Evolutionary conservation across 2,888 invertebrate genomes (phyloP).

Genomic region (Agrotis ipsilon): DNA sequence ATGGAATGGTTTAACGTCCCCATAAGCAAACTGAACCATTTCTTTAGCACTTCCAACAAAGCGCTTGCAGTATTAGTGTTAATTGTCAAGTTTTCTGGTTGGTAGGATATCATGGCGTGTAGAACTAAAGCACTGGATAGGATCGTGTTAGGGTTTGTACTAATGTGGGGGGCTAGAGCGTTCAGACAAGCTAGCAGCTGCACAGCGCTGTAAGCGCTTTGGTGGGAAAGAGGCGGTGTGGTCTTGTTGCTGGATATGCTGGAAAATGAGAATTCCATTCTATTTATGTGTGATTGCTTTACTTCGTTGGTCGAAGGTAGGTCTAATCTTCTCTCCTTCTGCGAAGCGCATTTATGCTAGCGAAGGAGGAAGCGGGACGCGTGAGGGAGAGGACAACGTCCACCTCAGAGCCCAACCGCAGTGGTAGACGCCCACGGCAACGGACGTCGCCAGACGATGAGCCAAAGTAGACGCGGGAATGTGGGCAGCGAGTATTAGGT

Average conservation of each 20-base stretch:
- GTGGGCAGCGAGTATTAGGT: too few species aligned
- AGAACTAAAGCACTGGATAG: conserved; percentile 84
- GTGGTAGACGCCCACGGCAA: too few species aligned
- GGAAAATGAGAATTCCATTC: conserved; percentile 43
- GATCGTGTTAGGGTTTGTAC: conserved; percentile 73
- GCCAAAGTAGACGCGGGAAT: too few species aligned
- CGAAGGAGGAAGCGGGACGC: too few species aligned
- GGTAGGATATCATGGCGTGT: conserved; percentile 82
- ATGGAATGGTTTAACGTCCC: conserved; percentile 79
- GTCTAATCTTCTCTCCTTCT: too few species aligned
- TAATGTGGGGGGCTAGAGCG: conserved; percentile 73
- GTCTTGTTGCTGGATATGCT: conserved; percentile 79
- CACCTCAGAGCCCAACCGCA: too few species aligned
- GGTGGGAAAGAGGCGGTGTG: conserved; percentile 80
- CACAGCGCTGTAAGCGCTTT: conserved; percentile 86
- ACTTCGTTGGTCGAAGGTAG: too few species aligned
- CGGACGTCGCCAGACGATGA: too few species aligned
- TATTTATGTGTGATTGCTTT: too few species aligned
- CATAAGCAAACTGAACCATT: conserved; percentile 80
- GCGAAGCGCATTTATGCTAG: too few species aligned
- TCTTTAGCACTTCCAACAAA: conserved; percentile 77
- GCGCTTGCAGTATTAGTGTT: conserved; percentile 72
- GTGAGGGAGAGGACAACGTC: too few species aligned
- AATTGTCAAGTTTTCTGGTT: conserved; percentile 77
- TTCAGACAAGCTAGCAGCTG: conserved; percentile 84